Base-by-base conservation (phyloP, 2,797 vertebrate genomes). In the Rallus crepitans region DNA sequence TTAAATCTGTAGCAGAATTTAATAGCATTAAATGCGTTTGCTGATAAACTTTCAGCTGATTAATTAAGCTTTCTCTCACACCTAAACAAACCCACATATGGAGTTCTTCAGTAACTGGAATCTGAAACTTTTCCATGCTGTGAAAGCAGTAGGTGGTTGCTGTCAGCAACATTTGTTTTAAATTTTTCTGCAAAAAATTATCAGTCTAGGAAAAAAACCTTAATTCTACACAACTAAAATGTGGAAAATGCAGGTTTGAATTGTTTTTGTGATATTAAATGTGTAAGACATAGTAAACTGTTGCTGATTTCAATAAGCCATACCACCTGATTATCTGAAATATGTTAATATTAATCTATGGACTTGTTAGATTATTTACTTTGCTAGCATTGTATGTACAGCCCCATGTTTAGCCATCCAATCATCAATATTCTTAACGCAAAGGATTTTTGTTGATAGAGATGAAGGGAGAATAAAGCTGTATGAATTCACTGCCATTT, bases 111-210 rank as follows among this genome's bases (percentile, higher is more conserved):
- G 76, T 70, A 66, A 78, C 47, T 63, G 57, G 23, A 64, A 61
- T n/a, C 42, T 63, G 78, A 75, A 92, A 56, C 71, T 76, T 75
- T 92, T 93, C 55, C 48, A 16, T 76, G 42, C 48, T 92, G 37
- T 85, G 59, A 86, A 94, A 87, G 83, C 77, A 83, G 76, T 83
- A 47, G 53, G 78, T 86, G 73, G 37, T 79, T 93, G 39, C 50
- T 92, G 68, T 64, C 79, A 94, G 35, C 13, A 78, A 19, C 25
- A 64, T 82, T 94, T 79, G 30, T 6, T 57, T 79, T 64, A 45
- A 50, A 37, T 73, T 85, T 73, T 87, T 63, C 40, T 86, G 40
- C 30, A 35, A 16, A 75, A 42, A 82, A 39, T 24, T 59, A 50
- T 21, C 0, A 0, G 14, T 63, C 63, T 87, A 73, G 35, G 5